Percentiles rank a stretch among this genome's conserved stretches.
Conservation (phyloP, 2,113 vertebrate genomes). For the Syrmaticus mikado region DNA sequence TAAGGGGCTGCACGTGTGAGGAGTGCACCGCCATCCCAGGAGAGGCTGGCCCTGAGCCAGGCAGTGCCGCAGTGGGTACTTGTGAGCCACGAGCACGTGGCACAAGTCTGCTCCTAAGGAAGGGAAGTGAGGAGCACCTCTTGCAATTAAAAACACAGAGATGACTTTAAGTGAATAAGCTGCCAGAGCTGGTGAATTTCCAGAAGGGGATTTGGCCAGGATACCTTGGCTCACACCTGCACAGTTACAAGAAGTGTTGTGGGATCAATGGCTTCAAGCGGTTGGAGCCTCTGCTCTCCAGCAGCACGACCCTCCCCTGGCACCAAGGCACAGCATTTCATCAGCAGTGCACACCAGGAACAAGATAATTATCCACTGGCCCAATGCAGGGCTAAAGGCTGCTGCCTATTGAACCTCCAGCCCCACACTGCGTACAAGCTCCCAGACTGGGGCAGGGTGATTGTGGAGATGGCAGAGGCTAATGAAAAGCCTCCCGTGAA, state of each 20-base stretch:
- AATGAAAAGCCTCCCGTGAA: slow-evolving; percentile 9
- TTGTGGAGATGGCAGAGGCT: background rate
- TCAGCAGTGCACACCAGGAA: slow-evolving; percentile 18
- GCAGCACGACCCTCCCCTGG: fast-evolving
- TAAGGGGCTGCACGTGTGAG: fast-evolving
- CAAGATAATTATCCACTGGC: background rate
- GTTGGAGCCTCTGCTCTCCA: background rate
- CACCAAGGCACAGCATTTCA: background rate
- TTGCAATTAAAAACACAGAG: background rate
- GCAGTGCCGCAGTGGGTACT: background rate
- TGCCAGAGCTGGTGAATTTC: slow-evolving; percentile 7
- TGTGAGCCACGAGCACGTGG: background rate
- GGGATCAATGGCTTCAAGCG: background rate
- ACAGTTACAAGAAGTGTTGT: fast-evolving
- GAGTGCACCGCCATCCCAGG: fast-evolving
- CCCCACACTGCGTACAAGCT: background rate
- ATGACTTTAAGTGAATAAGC: background rate
- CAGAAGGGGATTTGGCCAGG: slow-evolving; percentile 9
- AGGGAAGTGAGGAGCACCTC: background rate
- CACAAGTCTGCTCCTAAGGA: background rate
- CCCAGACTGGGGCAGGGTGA: fast-evolving
- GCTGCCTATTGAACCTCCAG: background rate
- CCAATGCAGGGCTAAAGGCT: background rate
- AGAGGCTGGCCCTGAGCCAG: background rate
- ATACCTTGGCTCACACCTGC: background rate